Evolutionary conservation across 2,797 vertebrate species (phyloP).

Genomic region (Knipowitschia caucasica): DNA sequence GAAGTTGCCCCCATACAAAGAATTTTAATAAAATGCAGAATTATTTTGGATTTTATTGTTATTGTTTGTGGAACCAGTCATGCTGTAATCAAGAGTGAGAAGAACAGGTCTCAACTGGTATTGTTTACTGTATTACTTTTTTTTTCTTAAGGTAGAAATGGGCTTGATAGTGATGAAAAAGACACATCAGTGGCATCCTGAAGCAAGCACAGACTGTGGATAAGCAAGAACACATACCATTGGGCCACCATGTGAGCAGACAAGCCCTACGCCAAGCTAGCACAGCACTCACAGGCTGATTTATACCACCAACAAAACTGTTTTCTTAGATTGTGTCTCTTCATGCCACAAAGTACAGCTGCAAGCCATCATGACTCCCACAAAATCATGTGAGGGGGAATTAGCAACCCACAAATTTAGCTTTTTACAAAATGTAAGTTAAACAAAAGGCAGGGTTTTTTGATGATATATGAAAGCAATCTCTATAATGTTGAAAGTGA

Average conservation of each 20-base stretch:
- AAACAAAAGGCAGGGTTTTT: conserved; percentile 52
- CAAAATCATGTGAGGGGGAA: conserved; percentile 67
- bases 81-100: background rate
- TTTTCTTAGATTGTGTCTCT: conserved; percentile 68
- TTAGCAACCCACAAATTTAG: conserved; percentile 71
- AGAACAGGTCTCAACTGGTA: conserved; percentile 19
- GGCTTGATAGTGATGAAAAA: conserved; percentile 67
- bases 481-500: background rate
- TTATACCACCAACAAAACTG: conserved; percentile 73
- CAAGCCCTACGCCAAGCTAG: conserved; percentile 61
- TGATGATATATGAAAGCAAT: background rate
- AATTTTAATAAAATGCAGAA: background rate
- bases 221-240: conserved; percentile 47
- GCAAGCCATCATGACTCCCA: conserved; percentile 69
- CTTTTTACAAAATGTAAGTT: conserved; percentile 74
- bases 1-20: background rate
- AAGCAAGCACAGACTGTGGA: conserved; percentile 53
- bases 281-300: conserved; percentile 70
- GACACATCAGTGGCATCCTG: conserved; percentile 53
- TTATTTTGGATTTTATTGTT: no score
- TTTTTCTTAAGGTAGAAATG: conserved; percentile 72
- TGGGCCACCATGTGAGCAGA: conserved; percentile 70
- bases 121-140: conserved; percentile 54
- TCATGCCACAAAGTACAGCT: conserved; percentile 70
- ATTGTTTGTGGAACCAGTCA: background rate